Evolutionary conservation across 2,797 vertebrate species (phyloP).

Genomic region (Fringilla coelebs): DNA sequence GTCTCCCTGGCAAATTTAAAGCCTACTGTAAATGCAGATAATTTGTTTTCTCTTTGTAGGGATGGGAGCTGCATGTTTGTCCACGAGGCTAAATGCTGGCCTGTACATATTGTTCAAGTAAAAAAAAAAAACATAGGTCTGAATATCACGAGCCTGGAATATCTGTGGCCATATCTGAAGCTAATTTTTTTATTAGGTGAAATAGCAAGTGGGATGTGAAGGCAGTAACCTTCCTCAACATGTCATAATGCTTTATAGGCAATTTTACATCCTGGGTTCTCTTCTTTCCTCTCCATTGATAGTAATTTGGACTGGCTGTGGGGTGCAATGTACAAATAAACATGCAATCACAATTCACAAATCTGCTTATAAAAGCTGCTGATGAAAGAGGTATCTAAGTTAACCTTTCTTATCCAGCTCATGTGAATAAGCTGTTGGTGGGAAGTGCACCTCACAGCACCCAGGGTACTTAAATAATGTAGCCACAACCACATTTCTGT

Average conservation of each 20-base stretch:
- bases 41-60: slow-evolving; percentile 15
- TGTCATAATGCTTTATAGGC: slow-evolving; percentile 42
- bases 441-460: background rate
- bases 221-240: background rate
- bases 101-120: background rate
- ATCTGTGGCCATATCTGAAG: slow-evolving; percentile 37
- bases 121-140: background rate
- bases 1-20: slow-evolving; percentile 25
- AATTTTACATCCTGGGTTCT: slow-evolving; percentile 31
- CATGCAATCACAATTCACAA: background rate
- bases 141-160: slow-evolving; percentile 5
- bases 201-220: background rate
- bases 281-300: background rate
- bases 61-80: background rate
- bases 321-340: background rate
- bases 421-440: background rate
- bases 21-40: slow-evolving; percentile 16
- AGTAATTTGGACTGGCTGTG: background rate
- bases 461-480: background rate
- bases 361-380: slow-evolving; percentile 29
- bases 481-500: background rate
- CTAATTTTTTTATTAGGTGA: slow-evolving; percentile 7
- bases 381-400: background rate
- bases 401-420: background rate
- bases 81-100: background rate